phyloP scores from a whole-genome alignment of 2,797 vertebrate genomes.

The Poecilia gillii region DNA sequence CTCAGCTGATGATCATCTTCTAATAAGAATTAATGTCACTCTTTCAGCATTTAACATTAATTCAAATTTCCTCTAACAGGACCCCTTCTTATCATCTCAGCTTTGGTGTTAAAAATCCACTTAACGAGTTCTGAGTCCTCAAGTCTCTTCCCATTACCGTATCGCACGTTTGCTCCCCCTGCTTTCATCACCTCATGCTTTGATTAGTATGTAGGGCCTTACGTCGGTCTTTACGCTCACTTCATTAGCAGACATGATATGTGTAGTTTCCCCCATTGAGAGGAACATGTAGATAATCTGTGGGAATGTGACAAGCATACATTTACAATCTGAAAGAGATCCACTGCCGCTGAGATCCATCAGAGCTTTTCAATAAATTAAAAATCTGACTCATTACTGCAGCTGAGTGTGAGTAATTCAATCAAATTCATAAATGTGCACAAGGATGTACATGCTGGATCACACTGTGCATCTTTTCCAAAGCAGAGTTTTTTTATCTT shows the following conservation, averaged over 20 bases:
- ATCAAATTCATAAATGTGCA: background rate
- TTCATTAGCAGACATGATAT: conserved; percentile 55
- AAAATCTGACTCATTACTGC: conserved; percentile 42
- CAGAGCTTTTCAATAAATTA: conserved; percentile 33
- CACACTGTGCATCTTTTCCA: conserved; percentile 9
- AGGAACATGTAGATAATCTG: conserved; percentile 4
- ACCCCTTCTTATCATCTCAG: conserved; percentile 48
- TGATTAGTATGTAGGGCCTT: conserved; percentile 43
- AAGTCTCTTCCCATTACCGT: conserved; percentile 49
- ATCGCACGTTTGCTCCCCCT: conserved; percentile 18
- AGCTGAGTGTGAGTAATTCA: background rate
- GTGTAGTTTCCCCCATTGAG: conserved; percentile 16
- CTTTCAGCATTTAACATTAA: conserved; percentile 35
- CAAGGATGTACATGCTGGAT: conserved; percentile 19
- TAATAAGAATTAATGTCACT: conserved; percentile 48
- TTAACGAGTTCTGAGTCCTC: conserved; percentile 51
- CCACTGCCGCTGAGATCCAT: conserved; percentile 14
- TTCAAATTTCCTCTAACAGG: conserved; percentile 47
- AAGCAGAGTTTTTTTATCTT: no score
- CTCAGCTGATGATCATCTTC: conserved; percentile 35
- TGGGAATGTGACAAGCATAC: conserved; percentile 11
- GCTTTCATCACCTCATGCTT: conserved; percentile 35
- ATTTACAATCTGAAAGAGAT: background rate
- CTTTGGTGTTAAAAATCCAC: conserved; percentile 60
- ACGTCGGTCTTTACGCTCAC: conserved; percentile 26